phyloP scores from a whole-genome alignment of 2,797 vertebrate species.

The Sebastes oblongus region DNA sequence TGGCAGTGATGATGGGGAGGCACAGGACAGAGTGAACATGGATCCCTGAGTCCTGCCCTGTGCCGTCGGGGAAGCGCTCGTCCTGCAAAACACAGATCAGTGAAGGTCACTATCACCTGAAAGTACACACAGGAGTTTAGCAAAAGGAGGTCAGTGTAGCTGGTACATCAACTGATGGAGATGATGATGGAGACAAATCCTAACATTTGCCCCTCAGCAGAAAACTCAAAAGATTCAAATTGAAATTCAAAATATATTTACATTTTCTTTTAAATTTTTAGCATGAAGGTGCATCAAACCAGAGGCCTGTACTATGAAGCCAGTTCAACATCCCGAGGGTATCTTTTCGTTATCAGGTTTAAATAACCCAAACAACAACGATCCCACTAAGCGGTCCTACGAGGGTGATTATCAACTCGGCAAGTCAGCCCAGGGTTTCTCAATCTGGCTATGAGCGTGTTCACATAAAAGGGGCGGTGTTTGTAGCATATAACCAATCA shows the following conservation, averaged over 20 bases:
- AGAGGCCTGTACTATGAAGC: neutral
- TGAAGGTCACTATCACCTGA: neutral
- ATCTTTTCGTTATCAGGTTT: too few relatives aligned
- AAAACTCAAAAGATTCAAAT: neutral
- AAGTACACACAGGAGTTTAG: neutral
- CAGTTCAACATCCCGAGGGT: too few relatives aligned
- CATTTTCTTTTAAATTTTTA: neutral
- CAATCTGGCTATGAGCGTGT: too few relatives aligned
- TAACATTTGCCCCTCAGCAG: neutral
- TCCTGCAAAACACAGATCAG: constrained; percentile 80
- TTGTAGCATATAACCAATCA: too few relatives aligned
- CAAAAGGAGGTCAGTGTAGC: neutral
- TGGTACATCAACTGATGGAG: neutral
- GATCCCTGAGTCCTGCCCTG: constrained; percentile 94
- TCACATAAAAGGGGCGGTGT: too few relatives aligned
- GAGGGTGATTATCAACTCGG: too few relatives aligned
- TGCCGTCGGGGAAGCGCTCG: constrained; percentile 95
- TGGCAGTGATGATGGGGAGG: constrained; percentile 95
- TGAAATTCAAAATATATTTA: neutral
- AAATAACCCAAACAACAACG: too few relatives aligned
- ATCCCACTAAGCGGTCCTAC: too few relatives aligned
- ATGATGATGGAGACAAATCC: neutral
- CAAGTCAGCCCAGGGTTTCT: too few relatives aligned
- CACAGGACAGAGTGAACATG: constrained; percentile 97
- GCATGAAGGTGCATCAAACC: neutral